Evolutionary conservation across 2,888 invertebrate genomes (phyloP).

Genomic region (Abrostola triplasia): DNA sequence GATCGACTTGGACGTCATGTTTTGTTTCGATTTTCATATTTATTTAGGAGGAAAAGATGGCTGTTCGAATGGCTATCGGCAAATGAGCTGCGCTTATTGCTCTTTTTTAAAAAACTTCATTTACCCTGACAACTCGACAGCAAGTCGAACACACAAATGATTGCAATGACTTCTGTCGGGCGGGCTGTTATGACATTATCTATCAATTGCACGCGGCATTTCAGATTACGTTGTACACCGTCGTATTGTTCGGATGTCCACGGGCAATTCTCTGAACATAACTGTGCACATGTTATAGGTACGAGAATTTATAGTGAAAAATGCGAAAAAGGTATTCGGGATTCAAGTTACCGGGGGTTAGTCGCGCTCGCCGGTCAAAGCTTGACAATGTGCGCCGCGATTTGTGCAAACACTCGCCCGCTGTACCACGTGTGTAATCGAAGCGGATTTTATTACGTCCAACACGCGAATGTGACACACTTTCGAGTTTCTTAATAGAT

Average conservation of each 20-base stretch:
- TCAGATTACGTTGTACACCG: constrained; percentile 22
- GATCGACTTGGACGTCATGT: constrained; percentile 5
- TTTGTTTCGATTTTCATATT: neutral
- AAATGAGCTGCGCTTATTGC: constrained; percentile 12
- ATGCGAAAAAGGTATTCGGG: constrained; percentile 62
- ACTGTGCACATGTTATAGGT: constrained; percentile 50
- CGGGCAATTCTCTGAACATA: constrained; percentile 44
- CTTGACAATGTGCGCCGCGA: constrained; percentile 42
- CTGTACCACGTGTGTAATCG: constrained; percentile 58
- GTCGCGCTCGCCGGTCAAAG: constrained; percentile 41
- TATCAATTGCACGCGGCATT: constrained; percentile 22
- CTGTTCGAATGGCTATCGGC: constrained; percentile 10
- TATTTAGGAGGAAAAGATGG: constrained; percentile 10
- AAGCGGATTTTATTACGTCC: constrained; percentile 65
- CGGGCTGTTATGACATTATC: constrained; percentile 48
- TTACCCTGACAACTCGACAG: constrained; percentile 29
- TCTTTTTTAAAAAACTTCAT: constrained; percentile 35
- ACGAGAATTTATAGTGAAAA: constrained; percentile 53
- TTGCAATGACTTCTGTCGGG: constrained; percentile 42
- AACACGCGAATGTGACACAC: constrained; percentile 61
- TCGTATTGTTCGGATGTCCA: constrained; percentile 39
- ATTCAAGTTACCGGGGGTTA: constrained; percentile 66
- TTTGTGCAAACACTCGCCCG: constrained; percentile 57
- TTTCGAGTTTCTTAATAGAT: constrained; percentile 65
- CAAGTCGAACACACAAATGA: constrained; percentile 36